Base-by-base conservation (phyloP, 2,888 invertebrate genomes). In the Temnothorax rugatulus region DNA sequence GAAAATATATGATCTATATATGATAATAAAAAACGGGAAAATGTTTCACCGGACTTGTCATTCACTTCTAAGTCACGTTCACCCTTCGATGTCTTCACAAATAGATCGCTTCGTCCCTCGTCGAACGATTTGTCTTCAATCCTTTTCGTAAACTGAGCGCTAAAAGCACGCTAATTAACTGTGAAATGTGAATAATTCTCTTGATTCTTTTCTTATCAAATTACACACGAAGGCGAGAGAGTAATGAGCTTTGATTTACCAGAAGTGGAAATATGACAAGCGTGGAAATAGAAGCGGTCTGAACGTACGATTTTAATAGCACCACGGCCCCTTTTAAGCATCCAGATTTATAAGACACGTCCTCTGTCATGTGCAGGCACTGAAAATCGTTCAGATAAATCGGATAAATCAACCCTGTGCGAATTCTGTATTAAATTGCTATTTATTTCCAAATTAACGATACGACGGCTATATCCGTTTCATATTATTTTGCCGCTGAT, bases 1-100 rank as follows among this genome's bases (percentile, higher is more conserved):
- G 89, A 92, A 93, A 92, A 93, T 92, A 93, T 93, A 93, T 93
- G 93, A 93, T 93, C 92, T 93, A 93, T 93, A 93, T 93, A 93
- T 93, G 93, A 93, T 93, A 93, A 93, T 93, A 93, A 93, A 93
- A 93, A 91, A 87, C 76, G 89, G 86, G 88, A 91, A 92, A 93
- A 93, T 87, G 90, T 91, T 92, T 91, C 86, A 88, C 76, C 69
- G 69, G 85, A 82, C 84, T 91, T 88, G 74, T 89, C 83, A 83
- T 86, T 86, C 81, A 83, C 29, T 85, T 64, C 54, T 54, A 79
- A 83, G 74, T 68, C 68, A 29, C 61, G 44, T n/a, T 52, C 5
- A 44, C 41, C 47, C 44, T 44, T 13, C 25, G 41, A 54, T 54
- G 41, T 21, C 71, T 71, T 86, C 74, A 69, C 25, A 5, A 44